Evolutionary conservation across 2,888 invertebrate species (phyloP).

Genomic region (Scaptomyza cyrtandrae): DNA sequence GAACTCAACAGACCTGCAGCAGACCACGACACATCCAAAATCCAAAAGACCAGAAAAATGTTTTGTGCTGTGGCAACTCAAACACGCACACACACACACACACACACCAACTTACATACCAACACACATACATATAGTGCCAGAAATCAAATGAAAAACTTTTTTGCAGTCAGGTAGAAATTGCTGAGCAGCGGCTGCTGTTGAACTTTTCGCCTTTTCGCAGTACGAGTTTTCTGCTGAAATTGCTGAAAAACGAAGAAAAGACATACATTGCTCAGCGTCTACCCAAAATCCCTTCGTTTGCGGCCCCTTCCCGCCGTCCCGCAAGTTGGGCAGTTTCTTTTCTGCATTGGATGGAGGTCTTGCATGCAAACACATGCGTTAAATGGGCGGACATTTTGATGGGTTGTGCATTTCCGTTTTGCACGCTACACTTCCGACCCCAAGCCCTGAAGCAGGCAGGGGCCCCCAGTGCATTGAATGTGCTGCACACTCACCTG

Average conservation of each 20-base stretch:
- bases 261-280: slow-evolving; percentile 33
- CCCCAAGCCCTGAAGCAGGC: slow-evolving; percentile 7
- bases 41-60: slow-evolving; percentile 74
- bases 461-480: slow-evolving; percentile 36
- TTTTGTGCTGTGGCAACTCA: slow-evolving; percentile 59
- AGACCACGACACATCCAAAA: slow-evolving; percentile 34
- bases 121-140: slow-evolving; percentile 17
- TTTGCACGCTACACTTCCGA: slow-evolving; percentile 65
- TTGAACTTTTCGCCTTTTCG: slow-evolving; percentile 77
- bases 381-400: slow-evolving; percentile 71
- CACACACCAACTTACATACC: background rate
- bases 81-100: slow-evolving; percentile 24
- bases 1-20: slow-evolving; percentile 35
- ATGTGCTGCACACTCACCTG: slow-evolving; percentile 44
- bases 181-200: slow-evolving; percentile 68
- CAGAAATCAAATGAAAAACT: slow-evolving; percentile 78
- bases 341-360: background rate
- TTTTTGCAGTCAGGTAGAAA: slow-evolving; percentile 77
- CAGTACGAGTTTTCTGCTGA: slow-evolving; percentile 70
- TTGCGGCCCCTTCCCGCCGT: background rate
- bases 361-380: slow-evolving; percentile 70
- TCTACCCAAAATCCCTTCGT: slow-evolving; percentile 2
- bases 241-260: slow-evolving; percentile 65
- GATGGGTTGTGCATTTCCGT: slow-evolving; percentile 59
- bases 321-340: background rate